These are phyloP conservation scores for Anolis sagrei DNA, from an alignment of 2,113 vertebrate genomes.

Conservation along the genomic window DNA sequence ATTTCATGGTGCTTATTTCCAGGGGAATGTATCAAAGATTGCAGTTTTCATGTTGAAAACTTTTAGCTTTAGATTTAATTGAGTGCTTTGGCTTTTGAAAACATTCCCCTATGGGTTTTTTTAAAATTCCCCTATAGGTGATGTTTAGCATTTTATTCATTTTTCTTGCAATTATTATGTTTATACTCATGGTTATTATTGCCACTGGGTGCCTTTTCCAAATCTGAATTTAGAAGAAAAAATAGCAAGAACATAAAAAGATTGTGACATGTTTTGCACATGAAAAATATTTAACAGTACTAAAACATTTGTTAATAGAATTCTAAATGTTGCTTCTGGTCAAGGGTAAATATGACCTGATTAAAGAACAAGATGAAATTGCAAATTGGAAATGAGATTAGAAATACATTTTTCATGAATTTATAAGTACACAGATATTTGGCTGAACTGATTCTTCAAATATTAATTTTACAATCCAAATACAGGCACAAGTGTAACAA, in stretches of 20 bases:
- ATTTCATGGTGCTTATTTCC: not conserved
- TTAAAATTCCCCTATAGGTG: not conserved
- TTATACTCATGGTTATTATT: not conserved
- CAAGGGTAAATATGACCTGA: not conserved
- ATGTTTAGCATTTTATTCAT: not conserved
- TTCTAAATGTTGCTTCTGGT: not conserved
- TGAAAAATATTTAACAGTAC: not conserved
- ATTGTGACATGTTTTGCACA: not conserved
- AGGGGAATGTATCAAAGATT: not conserved
- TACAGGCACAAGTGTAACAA: constrained; percentile 9
- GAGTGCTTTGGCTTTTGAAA: not conserved
- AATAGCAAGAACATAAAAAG: not conserved
- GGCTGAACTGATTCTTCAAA: constrained; percentile 46
- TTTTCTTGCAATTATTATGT: not conserved
- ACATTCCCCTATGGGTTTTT: not conserved
- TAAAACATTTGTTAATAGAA: not conserved
- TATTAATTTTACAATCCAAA: constrained; percentile 44
- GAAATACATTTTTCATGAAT: not conserved
- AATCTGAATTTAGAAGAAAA: not conserved
- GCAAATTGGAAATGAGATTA: not conserved
- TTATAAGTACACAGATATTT: constrained; percentile 8
- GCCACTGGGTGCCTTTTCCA: not conserved
- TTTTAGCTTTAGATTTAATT: not conserved
- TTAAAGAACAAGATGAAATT: not conserved
- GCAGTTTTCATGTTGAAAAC: not conserved